Evolutionary conservation across 2,797 vertebrate species (phyloP).

Genomic region (Gorsachius magnificus): DNA sequence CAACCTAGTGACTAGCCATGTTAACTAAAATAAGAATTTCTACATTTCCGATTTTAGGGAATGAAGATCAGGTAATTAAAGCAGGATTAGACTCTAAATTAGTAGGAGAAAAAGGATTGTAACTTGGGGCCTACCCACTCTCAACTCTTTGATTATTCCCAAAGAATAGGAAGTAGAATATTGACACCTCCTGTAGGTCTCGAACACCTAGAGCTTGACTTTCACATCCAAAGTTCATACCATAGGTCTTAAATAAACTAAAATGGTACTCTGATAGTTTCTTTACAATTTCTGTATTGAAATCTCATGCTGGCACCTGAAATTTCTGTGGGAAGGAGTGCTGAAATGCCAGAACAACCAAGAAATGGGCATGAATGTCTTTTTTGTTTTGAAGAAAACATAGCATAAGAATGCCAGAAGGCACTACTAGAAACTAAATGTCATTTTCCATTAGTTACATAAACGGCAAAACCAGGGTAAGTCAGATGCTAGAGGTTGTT

Average conservation of each 20-base stretch:
- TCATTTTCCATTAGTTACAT: neutral
- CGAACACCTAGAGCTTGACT: neutral
- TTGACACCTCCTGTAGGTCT: neutral
- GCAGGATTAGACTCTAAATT: neutral
- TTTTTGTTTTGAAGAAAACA: neutral
- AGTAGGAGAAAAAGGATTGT: neutral
- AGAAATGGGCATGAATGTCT: neutral
- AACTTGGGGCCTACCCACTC: neutral
- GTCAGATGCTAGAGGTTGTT: neutral
- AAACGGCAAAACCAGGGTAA: neutral
- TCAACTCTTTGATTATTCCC: neutral
- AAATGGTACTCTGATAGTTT: neutral
- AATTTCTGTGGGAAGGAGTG: neutral
- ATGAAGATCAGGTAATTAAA: neutral
- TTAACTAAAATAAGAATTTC: neutral
- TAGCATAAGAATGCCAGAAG: neutral
- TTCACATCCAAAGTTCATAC: neutral
- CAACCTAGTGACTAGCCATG: neutral
- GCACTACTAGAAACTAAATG: neutral
- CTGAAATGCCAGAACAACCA: neutral
- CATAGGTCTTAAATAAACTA: neutral
- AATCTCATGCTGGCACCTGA: neutral
- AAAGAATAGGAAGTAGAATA: neutral
- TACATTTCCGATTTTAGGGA: neutral
- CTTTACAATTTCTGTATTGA: neutral